Evolutionary conservation across 1,140 invertebrate genomes (phyloP).

Genomic region (Oscheius sp.): DNA sequence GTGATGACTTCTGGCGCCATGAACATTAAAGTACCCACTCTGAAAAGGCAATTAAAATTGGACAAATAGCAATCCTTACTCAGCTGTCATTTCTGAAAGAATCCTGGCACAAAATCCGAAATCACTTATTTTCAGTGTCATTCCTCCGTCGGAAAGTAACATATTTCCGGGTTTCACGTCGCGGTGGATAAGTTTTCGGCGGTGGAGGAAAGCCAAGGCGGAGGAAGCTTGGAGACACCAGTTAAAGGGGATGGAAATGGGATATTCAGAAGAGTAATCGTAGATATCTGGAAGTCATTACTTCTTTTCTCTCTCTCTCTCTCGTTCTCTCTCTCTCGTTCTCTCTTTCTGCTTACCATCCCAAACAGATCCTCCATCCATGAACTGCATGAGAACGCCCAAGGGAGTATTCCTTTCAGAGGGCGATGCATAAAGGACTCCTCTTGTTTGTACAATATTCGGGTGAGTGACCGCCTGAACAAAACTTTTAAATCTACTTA

Average conservation of each 20-base stretch:
- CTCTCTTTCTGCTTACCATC: not conserved
- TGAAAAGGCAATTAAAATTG: not conserved
- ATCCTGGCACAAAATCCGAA: not conserved
- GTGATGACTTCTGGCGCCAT: not conserved
- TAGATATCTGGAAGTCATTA: not conserved
- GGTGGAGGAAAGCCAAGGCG: not conserved
- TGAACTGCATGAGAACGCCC: not conserved
- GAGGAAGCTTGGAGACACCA: not conserved
- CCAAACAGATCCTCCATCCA: not conserved
- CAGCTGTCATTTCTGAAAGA: not conserved
- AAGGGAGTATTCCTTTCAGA: not conserved
- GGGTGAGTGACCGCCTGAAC: conserved; percentile 1
- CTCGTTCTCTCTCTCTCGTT: too few species aligned
- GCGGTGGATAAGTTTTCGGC: not conserved
- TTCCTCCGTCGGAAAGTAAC: not conserved
- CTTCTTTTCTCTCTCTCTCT: too few species aligned
- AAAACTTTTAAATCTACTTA: not conserved
- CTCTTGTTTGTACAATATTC: not conserved
- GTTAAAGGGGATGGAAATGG: not conserved
- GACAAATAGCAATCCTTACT: not conserved
- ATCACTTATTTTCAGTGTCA: not conserved
- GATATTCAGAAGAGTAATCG: not conserved
- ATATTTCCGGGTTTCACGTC: not conserved
- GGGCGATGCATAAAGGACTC: not conserved
- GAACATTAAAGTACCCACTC: not conserved